Evolutionary conservation across 2,113 vertebrate species (phyloP).

Genomic region (Dunckerocampus dactyliophorus): DNA sequence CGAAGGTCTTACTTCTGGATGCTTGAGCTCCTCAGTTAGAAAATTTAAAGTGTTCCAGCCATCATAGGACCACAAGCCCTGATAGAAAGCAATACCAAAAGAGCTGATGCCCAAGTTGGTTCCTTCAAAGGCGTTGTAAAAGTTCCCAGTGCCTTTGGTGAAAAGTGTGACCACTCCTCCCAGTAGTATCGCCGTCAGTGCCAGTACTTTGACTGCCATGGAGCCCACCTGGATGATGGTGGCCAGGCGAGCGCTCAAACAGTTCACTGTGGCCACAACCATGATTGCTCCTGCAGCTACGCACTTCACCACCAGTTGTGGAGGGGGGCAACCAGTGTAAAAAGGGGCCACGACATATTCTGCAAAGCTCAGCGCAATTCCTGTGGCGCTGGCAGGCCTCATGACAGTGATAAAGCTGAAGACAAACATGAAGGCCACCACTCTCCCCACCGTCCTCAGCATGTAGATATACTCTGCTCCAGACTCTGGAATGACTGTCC

Average conservation of each 20-base stretch:
- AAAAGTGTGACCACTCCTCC: slow-evolving; percentile 70
- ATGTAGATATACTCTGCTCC: slow-evolving; percentile 84
- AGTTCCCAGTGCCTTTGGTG: slow-evolving; percentile 63
- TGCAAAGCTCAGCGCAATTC: slow-evolving; percentile 75
- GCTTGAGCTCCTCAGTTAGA: slow-evolving; percentile 79
- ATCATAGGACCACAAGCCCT: slow-evolving; percentile 81
- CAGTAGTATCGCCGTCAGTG: slow-evolving; percentile 67
- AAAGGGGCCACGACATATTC: slow-evolving; percentile 75
- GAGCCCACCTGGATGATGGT: slow-evolving; percentile 71
- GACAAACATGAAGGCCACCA: slow-evolving; percentile 76
- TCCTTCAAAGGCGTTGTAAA: slow-evolving; percentile 73
- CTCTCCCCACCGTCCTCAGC: slow-evolving; percentile 72
- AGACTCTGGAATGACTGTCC: slow-evolving; percentile 80
- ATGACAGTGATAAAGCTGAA: slow-evolving; percentile 74
- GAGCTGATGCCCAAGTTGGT: slow-evolving; percentile 52
- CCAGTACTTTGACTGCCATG: slow-evolving; percentile 70
- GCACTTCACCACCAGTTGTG: slow-evolving; percentile 60
- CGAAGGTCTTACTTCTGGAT: slow-evolving; percentile 70
- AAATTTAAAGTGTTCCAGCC: slow-evolving; percentile 84
- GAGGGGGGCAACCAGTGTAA: slow-evolving; percentile 68
- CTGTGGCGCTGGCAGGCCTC: slow-evolving; percentile 74
- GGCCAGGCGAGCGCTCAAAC: slow-evolving; percentile 72
- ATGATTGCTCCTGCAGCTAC: slow-evolving; percentile 74
- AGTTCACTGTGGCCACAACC: slow-evolving; percentile 70
- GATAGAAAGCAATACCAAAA: slow-evolving; percentile 79